Percentiles rank a stretch among this genome's conserved stretches.
These are phyloP conservation scores for Pithecia hirsuta DNA, from an alignment of 2,797 vertebrate genomes.

Conservation along the genomic window DNA sequence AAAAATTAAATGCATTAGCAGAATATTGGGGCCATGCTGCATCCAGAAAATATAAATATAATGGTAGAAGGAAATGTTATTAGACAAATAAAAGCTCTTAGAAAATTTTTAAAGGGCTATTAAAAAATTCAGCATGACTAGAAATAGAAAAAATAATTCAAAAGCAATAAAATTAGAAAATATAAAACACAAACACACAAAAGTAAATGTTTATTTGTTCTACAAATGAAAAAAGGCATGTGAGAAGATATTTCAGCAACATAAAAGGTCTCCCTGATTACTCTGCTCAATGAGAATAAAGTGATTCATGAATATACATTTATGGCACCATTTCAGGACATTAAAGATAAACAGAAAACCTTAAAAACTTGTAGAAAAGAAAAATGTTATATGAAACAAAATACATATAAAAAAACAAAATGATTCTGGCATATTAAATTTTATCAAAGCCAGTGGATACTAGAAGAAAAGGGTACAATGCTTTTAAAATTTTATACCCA, in stretches of 20 bases:
- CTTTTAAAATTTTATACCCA: slow-evolving; percentile 52
- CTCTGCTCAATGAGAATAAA: background rate
- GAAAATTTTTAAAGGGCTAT: background rate
- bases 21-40: background rate
- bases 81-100: background rate
- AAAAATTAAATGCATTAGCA: background rate
- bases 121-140: background rate
- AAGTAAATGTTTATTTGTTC: background rate
- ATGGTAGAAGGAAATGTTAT: background rate
- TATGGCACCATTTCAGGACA: background rate
- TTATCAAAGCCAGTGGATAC: background rate
- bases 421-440: background rate
- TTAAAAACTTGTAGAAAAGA: background rate
- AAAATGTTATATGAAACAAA: background rate
- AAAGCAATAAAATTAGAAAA: background rate
- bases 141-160: background rate
- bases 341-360: background rate
- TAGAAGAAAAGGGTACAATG: background rate
- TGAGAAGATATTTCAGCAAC: background rate
- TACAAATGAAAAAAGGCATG: background rate
- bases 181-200: background rate
- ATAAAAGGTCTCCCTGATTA: background rate
- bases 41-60: background rate
- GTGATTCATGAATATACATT: background rate
- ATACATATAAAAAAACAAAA: background rate